Evolutionary conservation across 92 coral and sea anemone species (phyloP).

Genomic region (Heliopora coerulea): DNA sequence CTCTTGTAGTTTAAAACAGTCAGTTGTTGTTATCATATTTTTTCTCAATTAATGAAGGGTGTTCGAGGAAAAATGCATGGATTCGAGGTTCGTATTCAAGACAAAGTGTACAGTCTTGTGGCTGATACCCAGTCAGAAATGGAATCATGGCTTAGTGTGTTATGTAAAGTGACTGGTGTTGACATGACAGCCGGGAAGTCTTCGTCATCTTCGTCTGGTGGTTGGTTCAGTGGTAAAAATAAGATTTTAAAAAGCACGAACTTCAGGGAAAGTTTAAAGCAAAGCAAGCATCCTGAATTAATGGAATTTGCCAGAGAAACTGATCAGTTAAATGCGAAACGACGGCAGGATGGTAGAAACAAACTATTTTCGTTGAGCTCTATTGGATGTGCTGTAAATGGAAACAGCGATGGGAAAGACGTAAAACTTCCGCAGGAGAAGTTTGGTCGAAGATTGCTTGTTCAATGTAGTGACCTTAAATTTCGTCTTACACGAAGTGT

Average conservation of each 20-base stretch:
- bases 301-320: constrained; percentile 95
- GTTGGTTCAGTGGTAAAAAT: constrained; percentile 61
- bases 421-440: constrained; percentile 75
- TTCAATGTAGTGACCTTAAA: constrained; percentile 78
- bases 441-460: constrained; percentile 78
- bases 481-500: constrained; percentile 76
- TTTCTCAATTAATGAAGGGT: constrained; percentile 58
- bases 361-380: constrained; percentile 74
- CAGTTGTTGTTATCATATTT: too few species aligned
- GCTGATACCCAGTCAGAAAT: constrained; percentile 96
- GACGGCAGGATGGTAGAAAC: constrained; percentile 77
- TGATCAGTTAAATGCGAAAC: constrained; percentile 82
- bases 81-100: constrained; percentile 94
- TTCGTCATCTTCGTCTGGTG: constrained; percentile 44
- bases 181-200: constrained; percentile 74
- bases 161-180: constrained; percentile 94
- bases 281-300: constrained; percentile 91
- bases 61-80: constrained; percentile 97
- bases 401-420: constrained; percentile 77
- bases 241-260: constrained; percentile 60
- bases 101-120: constrained; percentile 84
- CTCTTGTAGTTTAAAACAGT: too few species aligned
- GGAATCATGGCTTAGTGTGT: constrained; percentile 89
- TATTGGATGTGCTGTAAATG: constrained; percentile 66
- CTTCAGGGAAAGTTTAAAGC: constrained; percentile 85